Evolutionary conservation across 2,113 vertebrate species (phyloP).

Genomic region (Rhabdomys dilectus): DNA sequence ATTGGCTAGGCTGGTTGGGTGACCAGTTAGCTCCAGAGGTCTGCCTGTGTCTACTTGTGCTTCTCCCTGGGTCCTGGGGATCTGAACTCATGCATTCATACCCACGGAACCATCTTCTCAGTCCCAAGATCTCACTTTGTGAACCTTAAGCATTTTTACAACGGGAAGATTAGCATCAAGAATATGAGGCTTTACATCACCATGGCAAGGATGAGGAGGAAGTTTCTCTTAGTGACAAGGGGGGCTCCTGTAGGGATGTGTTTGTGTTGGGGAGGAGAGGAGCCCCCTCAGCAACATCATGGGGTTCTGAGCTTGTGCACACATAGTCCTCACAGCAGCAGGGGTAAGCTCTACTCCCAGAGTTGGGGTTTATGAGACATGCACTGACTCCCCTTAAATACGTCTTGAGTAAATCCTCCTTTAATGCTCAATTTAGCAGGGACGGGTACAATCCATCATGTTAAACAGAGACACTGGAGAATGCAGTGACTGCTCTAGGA

Average conservation of each 20-base stretch:
- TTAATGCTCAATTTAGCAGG: conserved; percentile 54
- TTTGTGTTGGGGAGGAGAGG: background rate
- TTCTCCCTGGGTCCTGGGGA: background rate
- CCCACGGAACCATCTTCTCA: rapidly evolving
- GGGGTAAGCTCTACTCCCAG: background rate
- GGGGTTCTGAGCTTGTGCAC: background rate
- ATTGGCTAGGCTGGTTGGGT: background rate
- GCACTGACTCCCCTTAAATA: background rate
- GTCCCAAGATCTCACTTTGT: background rate
- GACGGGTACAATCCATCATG: conserved; percentile 58
- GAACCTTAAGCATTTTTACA: background rate
- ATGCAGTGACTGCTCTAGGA: background rate
- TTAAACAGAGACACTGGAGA: conserved; percentile 6
- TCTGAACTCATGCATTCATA: too few relatives aligned
- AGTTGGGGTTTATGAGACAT: background rate
- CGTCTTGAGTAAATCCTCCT: conserved; percentile 44
- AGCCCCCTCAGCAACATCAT: background rate
- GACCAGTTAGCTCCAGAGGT: background rate
- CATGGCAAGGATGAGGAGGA: background rate
- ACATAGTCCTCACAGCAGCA: background rate
- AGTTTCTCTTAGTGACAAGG: background rate
- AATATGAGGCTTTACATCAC: background rate
- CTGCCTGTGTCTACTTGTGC: background rate
- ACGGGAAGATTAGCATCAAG: background rate
- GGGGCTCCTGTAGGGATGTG: background rate